These are phyloP conservation scores for Butorides virescens DNA, from an alignment of 2,113 vertebrate genomes.

Conservation along the genomic window DNA sequence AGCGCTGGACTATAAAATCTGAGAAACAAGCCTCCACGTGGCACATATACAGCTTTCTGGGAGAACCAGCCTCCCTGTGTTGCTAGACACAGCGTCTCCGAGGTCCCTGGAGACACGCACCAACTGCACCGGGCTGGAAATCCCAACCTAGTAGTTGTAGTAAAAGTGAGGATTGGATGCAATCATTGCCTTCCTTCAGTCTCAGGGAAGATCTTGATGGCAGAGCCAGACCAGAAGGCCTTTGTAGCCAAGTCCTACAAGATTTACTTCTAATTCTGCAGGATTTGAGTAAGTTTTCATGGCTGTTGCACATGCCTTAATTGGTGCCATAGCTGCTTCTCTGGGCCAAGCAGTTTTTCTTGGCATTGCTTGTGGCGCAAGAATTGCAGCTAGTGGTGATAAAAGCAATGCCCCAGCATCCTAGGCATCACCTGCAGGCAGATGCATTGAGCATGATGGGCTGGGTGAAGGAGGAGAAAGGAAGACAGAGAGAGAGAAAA, in stretches of 20 bases:
- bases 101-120: not conserved
- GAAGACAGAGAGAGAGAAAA: not conserved
- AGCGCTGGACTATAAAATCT: not conserved
- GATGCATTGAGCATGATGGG: not conserved
- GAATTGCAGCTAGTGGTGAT: not conserved
- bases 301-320: not conserved
- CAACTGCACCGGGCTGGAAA: not conserved
- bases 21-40: not conserved
- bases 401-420: not conserved
- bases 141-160: not conserved
- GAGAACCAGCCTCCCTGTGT: not conserved
- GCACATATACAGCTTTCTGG: not conserved
- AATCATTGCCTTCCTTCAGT: not conserved
- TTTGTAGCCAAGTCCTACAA: not conserved
- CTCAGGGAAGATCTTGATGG: not conserved
- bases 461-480: not conserved
- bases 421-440: not conserved
- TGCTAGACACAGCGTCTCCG: not conserved
- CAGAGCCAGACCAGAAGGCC: not conserved
- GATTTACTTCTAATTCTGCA: not conserved
- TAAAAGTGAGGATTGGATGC: not conserved
- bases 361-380: not conserved
- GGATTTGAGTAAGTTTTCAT: not conserved
- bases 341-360: not conserved
- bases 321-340: not conserved